Evolutionary conservation across 2,113 vertebrate species (phyloP), one percentile per base, ranked within the genome.

Genomic region (Ariopsis seemanni): DNA sequence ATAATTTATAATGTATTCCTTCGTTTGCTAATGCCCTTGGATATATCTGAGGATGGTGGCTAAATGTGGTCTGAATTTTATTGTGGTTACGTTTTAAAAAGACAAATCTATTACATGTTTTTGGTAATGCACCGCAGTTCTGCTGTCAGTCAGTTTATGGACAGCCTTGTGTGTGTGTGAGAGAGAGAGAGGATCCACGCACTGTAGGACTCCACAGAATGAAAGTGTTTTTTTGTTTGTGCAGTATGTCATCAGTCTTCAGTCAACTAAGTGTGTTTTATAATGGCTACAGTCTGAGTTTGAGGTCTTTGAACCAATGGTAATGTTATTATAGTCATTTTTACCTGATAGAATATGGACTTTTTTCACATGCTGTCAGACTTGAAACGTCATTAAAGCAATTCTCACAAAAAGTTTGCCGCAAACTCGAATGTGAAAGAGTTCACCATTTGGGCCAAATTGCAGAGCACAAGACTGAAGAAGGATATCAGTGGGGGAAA

Each of bases 1-100:
- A 95, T 95, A 93, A 95, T 94, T 95, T 95, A 94, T 95, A 95
- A 96, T 96, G 94, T 94, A 95, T 95, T 96, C 94, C 93, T 92
- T 92, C 92, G 83, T 94, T 95, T 94, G 93, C 94, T 95, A 94
- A 95, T 95, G 91, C 93, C 91, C 92, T 92, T 92, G 93, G 93
- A 94, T 94, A 92, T 82, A 92, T 90, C 92, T 77, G 90, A 88
- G 89, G 91, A 91, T 91, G 58, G 85, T 81, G 80, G 90, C 91
- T 90, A 90, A 89, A 88, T 91, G 91, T 93, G 90, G 91, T 93
- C 91, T 92, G 92, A 93, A 93, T 93, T 89, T 94, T 94, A 95
- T 95, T 95, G 93, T 95, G 94, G 91, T 90, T 92, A 87, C 89
- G 93, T 94, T 93, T 94, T 94, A 90, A 92, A 82, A 93, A 94